Base-by-base conservation (phyloP, 2,113 vertebrate genomes). In the Sterrhoptilus dennistouni region DNA sequence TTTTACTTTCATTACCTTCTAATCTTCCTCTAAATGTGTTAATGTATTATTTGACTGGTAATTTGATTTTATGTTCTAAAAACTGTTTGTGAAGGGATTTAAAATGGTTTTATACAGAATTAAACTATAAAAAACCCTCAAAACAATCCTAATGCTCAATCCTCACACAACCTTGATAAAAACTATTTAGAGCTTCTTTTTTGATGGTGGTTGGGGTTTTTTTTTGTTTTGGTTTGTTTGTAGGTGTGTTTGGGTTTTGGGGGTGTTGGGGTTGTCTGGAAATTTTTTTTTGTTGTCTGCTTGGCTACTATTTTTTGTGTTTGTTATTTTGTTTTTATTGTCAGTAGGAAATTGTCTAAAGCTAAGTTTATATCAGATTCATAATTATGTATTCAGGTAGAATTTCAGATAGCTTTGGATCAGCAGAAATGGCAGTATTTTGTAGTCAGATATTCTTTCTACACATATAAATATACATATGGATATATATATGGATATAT, bases 71-170 rank as follows among this genome's bases (percentile, higher is more conserved):
- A 23, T 36, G 5, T 21, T 44, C 49, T 70, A 49, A 77, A 90
- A 71, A 31, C 5, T 2, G 3, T 53, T 69, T n/a, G 14, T 33
- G 29, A 90, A 60, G 47, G 3, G 13, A 27, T 15, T 74, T 63
- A 5, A 23, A 76, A 5, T 53, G 44, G 5, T 33, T 71, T 76
- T 54, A 50, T 12, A 47, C 4, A 23, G 27, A n/a, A 82, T 38
- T 53, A 45, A 89, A 82, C 13, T 50, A 25, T 10, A 56, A 63
- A 49, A 36, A 12, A 5, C 0, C 1, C 14, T 38, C 1, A 0
- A 49, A 63, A 56, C 9, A 68, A 29, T 12, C 15, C 14, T 70
- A 74, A n/a, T 19, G 8, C 6, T 83, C n/a, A 19, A 56, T 8
- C 12, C 4, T 36, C 17, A 65, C 6, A 10, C 5, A 56, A 17